Percentiles rank a stretch among this genome's conserved stretches.
Evolutionary conservation across 1,140 invertebrate species (phyloP).

Genomic region (Magallana angulata): DNA sequence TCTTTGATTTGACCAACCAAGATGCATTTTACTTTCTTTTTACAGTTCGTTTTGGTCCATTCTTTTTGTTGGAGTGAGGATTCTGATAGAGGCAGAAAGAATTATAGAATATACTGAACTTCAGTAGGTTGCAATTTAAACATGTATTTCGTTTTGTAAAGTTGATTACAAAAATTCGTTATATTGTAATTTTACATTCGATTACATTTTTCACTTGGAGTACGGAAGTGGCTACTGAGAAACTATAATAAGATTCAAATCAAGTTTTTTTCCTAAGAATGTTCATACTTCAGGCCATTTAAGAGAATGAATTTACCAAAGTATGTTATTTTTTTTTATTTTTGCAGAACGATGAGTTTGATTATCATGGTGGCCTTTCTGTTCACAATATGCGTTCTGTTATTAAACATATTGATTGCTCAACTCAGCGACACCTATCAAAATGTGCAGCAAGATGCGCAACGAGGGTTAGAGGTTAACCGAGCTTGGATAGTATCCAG

Average conservation of each 20-base stretch:
- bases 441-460: slow-evolving; percentile 72
- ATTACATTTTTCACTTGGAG: no score
- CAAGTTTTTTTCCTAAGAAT: no score
- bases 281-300: no score
- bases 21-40: not conserved
- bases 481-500: slow-evolving; percentile 73
- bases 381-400: slow-evolving; percentile 70
- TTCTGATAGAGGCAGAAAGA: slow-evolving; percentile 66
- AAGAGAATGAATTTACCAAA: no score
- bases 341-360: slow-evolving; percentile 66
- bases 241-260: no score
- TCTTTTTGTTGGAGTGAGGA: slow-evolving; percentile 66
- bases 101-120: slow-evolving; percentile 67
- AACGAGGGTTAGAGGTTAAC: slow-evolving; percentile 72
- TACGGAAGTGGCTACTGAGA: no score
- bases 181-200: no score
- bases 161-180: no score
- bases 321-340: slow-evolving; percentile 18
- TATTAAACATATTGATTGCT: slow-evolving; percentile 74
- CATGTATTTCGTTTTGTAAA: no score
- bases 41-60: slow-evolving; percentile 66
- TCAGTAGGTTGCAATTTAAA: not conserved
- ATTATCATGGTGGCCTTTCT: slow-evolving; percentile 73
- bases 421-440: slow-evolving; percentile 75
- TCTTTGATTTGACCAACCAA: not conserved